Percentiles rank a stretch among this genome's conserved stretches.
Conservation (phyloP, 2,113 vertebrate species). For the Corythornis cristatus region DNA sequence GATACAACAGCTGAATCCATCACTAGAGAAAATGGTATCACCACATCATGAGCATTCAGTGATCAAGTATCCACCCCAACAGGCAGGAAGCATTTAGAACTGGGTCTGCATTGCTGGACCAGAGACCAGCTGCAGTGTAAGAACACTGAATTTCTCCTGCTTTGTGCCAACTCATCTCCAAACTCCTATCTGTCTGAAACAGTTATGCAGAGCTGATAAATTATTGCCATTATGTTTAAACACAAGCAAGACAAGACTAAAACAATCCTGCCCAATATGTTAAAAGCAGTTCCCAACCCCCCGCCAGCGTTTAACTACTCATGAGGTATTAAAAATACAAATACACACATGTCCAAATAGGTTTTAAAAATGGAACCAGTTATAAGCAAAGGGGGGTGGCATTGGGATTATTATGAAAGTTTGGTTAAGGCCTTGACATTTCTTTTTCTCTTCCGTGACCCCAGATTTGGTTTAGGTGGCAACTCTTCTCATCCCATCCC, state of each 20-base stretch:
- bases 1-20: constrained; percentile 65
- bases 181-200: constrained; percentile 41
- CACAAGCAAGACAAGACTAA: constrained; percentile 73
- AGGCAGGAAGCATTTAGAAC: not conserved
- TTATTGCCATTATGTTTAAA: constrained; percentile 83
- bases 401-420: constrained; percentile 63
- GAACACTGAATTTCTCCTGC: constrained; percentile 32
- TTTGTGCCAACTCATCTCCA: constrained; percentile 37
- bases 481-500: constrained; percentile 24
- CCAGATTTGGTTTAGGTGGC: constrained; percentile 48
- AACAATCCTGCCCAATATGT: constrained; percentile 50
- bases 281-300: constrained; percentile 56
- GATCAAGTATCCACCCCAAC: not conserved
- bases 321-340: constrained; percentile 80
- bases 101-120: constrained; percentile 10
- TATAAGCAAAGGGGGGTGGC: constrained; percentile 47
- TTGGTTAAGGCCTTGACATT: constrained; percentile 71
- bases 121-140: not conserved
- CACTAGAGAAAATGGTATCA: constrained; percentile 58
- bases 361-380: constrained; percentile 63
- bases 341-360: constrained; percentile 54
- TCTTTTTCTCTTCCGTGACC: constrained; percentile 42
- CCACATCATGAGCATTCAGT: constrained; percentile 14
- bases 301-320: constrained; percentile 68
- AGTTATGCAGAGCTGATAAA: constrained; percentile 69